phyloP scores from a whole-genome alignment of 1,140 invertebrate genomes.

The Ephestia elutella region DNA sequence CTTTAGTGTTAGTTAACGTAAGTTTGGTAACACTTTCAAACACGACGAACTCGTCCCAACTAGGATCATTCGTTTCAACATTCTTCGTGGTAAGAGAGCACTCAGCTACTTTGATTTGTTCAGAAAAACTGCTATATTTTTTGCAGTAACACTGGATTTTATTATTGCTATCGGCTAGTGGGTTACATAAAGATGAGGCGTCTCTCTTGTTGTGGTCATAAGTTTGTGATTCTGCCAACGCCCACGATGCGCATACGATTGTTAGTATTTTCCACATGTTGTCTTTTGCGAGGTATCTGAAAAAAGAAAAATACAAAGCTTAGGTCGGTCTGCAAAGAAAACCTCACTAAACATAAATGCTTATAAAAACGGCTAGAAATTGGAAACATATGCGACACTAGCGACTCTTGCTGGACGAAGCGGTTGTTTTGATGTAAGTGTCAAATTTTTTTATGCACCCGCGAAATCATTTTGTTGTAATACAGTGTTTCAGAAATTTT shows the following conservation, averaged over 20 bases:
- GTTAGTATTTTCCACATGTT: conserved; percentile 43
- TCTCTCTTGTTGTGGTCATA: conserved; percentile 44
- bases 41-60: conserved; percentile 79
- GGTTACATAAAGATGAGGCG: conserved; percentile 41
- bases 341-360: neutral
- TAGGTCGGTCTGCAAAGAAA: neutral
- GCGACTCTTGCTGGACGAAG: too few relatives aligned
- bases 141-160: conserved; percentile 57
- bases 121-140: conserved; percentile 25
- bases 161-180: conserved; percentile 40
- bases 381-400: too few relatives aligned
- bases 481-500: too few relatives aligned
- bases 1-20: conserved; percentile 77
- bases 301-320: neutral
- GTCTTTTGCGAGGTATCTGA: conserved; percentile 12
- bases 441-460: too few relatives aligned
- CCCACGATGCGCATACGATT: conserved; percentile 36
- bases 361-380: too few relatives aligned
- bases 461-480: too few relatives aligned
- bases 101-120: conserved; percentile 48
- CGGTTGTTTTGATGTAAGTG: too few relatives aligned
- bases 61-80: conserved; percentile 73
- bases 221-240: conserved; percentile 38
- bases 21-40: conserved; percentile 79
- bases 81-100: conserved; percentile 77